These are phyloP conservation scores for Pogona vitticeps DNA, from an alignment of 2,113 vertebrate species.

Conservation along the genomic window DNA sequence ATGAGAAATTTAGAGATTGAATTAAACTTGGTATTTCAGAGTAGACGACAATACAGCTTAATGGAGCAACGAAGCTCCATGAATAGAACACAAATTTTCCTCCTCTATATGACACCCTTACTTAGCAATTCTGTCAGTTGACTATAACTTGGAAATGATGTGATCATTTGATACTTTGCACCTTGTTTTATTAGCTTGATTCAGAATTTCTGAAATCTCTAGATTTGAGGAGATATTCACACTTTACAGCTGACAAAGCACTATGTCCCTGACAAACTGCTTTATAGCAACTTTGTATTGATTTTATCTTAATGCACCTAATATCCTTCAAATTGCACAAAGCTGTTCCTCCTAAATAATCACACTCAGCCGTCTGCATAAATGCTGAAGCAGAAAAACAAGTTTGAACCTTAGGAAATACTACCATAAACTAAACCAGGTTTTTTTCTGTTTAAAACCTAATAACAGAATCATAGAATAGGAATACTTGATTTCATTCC, in stretches of 20 bases:
- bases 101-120: background rate
- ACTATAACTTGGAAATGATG: background rate
- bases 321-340: background rate
- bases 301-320: slow-evolving; percentile 1
- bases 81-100: slow-evolving; percentile 33
- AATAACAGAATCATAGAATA: too few species aligned
- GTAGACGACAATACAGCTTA: background rate
- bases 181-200: background rate
- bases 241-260: background rate
- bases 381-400: background rate
- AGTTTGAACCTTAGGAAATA: background rate
- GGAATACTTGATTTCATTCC: background rate
- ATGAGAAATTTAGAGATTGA: slow-evolving; percentile 18
- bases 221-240: background rate
- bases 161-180: background rate
- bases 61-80: slow-evolving; percentile 23
- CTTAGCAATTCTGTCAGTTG: slow-evolving; percentile 2
- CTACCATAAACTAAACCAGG: background rate
- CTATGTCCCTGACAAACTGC: background rate
- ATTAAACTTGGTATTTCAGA: background rate
- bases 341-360: slow-evolving; percentile 23
- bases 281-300: background rate
- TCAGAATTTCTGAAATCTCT: slow-evolving; percentile 4
- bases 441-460: slow-evolving; percentile 10
- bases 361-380: background rate